phyloP scores from a whole-genome alignment of 2,797 vertebrate genomes.

The Falco rusticolus region DNA sequence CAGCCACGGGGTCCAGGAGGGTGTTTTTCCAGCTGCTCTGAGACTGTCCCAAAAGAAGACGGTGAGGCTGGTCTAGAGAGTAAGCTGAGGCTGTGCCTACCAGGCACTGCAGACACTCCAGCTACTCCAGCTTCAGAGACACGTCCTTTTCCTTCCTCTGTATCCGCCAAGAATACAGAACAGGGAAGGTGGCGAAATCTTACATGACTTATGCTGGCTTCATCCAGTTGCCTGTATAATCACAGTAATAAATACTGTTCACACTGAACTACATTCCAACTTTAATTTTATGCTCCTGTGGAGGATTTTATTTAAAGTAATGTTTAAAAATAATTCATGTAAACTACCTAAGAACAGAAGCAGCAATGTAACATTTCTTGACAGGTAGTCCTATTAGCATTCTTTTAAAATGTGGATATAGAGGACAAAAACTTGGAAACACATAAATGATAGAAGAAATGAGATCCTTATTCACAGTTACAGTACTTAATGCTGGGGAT shows the following conservation, averaged over 20 bases:
- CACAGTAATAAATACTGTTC: slow-evolving; percentile 28
- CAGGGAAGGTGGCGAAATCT: not conserved
- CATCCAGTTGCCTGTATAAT: slow-evolving; percentile 5
- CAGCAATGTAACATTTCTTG: slow-evolving; percentile 56
- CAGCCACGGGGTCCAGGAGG: no score
- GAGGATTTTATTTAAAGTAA: slow-evolving; percentile 59
- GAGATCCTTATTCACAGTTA: slow-evolving; percentile 17
- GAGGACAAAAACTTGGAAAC: slow-evolving; percentile 62
- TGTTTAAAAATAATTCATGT: slow-evolving; percentile 68
- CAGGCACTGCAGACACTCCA: not conserved
- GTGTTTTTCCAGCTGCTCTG: not conserved
- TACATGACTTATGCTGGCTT: not conserved
- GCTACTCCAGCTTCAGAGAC: not conserved
- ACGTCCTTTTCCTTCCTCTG: not conserved
- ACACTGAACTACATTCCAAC: slow-evolving; percentile 8
- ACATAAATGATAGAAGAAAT: slow-evolving; percentile 45
- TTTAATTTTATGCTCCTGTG: slow-evolving; percentile 58
- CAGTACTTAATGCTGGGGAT: not conserved
- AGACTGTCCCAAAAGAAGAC: not conserved
- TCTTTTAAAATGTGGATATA: slow-evolving; percentile 37
- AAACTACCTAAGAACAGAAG: slow-evolving; percentile 67
- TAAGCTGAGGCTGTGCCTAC: not conserved
- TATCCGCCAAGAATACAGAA: not conserved
- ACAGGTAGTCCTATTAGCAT: slow-evolving; percentile 58
- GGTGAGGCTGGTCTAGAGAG: not conserved